phyloP scores from a whole-genome alignment of 2,113 vertebrate genomes.

The Panurus biarmicus region DNA sequence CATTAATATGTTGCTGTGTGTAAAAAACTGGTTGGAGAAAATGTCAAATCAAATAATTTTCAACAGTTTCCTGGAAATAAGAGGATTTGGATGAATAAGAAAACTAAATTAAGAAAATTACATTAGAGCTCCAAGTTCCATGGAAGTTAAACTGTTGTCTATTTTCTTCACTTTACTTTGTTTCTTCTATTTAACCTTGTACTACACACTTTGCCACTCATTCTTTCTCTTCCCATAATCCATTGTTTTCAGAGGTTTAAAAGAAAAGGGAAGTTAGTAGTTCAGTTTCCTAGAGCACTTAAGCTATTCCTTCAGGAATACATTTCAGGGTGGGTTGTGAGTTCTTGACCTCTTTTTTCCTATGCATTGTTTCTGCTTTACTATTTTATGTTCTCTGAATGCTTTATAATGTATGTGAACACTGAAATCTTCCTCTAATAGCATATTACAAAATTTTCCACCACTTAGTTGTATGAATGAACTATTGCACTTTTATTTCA shows the following conservation, averaged over 20 bases:
- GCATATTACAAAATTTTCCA: background rate
- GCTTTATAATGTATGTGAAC: background rate
- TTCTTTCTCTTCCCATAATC: background rate
- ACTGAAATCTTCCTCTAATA: background rate
- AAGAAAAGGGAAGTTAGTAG: background rate
- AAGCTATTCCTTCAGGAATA: background rate
- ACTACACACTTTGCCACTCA: background rate
- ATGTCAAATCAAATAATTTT: background rate
- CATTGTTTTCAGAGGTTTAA: background rate
- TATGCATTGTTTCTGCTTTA: background rate
- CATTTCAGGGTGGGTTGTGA: background rate
- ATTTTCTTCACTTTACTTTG: background rate
- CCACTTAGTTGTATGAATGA: background rate
- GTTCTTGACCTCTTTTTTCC: background rate
- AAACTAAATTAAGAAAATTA: background rate
- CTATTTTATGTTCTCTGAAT: background rate
- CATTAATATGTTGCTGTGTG: background rate
- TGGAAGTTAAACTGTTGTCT: background rate
- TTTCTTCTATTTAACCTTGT: background rate
- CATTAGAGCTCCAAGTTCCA: background rate
- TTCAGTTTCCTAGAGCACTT: background rate
- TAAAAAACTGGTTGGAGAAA: background rate
- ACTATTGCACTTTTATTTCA: background rate
- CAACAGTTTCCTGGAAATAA: background rate
- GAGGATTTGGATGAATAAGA: background rate